Base-by-base conservation (phyloP, 2,888 invertebrate species). In the Xanthia togata region DNA sequence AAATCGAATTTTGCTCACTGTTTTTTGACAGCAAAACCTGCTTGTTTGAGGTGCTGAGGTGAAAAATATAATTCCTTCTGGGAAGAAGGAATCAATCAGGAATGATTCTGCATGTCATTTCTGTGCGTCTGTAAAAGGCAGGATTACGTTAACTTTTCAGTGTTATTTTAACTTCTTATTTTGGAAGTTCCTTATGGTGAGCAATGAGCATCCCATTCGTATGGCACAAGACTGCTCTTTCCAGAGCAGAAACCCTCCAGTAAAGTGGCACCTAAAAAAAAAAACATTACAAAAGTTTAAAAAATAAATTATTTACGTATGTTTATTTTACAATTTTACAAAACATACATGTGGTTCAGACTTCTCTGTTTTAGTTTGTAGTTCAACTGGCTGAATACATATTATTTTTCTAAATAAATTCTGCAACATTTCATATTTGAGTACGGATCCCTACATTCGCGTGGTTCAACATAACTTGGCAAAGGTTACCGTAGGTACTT, bases 391-490 rank as follows among this genome's bases (percentile, higher is more conserved):
- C 44, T 53, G 35, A 41, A 47, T 50, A 31, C 2, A 31, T 57
- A 55, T 44, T 57, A 55, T 44, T 35, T 74, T 11, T 74, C 14
- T 31, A 69, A 31, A 57, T 78, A 60, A 12, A 8, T 53, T 44
- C 53, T 26, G 26, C 35, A 31, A n/a, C 41, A 50, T 80, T 80
- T 41, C 8, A 75, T 41, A 59, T 68, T 78, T 20, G 64, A 53
- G 2, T 67, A 68, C 76, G 50, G 67, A 63, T 62, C 35, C n/a
- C 41, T 35, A n/a, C 20, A 26, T 50, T 63, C 26, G 20, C 12
- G 67, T 57, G 12, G 41, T 63, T 35, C 75, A 44, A 55, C 41
- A 57, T 26, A 76, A 63, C 82, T 57, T 79, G 77, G 67, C 77
- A 76, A 17, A 20, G 35, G 55, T 53, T 53, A 31, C 17, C 26